Evolutionary conservation across 2,797 vertebrate species (phyloP), one percentile per base, ranked within the genome.

Genomic region (Borostomias antarcticus): DNA sequence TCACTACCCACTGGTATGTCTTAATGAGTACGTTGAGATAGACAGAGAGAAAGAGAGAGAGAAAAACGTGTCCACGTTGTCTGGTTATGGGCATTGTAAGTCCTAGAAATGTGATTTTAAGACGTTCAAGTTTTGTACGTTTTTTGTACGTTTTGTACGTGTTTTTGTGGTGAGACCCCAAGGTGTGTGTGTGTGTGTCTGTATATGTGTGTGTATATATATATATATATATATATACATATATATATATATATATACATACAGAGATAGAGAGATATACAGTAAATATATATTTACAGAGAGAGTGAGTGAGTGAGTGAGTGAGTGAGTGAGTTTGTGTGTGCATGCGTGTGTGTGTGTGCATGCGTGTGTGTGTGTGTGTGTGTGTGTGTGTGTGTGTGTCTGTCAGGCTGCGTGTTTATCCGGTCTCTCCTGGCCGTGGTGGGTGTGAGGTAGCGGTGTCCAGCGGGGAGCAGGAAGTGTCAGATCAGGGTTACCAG

Each of bases 401-500:
- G 9, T 40, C 9, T 50, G 11, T 33, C 19, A 58, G 43, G 11
- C 1, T n/a, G 37, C 7, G 23, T 28, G 58, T 45, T 10, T 3
- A 26, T 56, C 35, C 26, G 10, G 15, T 5, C 17, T 48, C 47
- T 33, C 21, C 7, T 5, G 13, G 13, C 19, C 6, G 15, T 17
- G 9, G 45, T 3, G 21, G 35, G 23, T 25, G 6, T 23, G 29
- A 0, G 50, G 17, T 15, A n/a, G 19, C 29, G 19, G 17, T 3
- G 17, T 40, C 26, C 33, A 13, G 33, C 33, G n/a, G n/a, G 5
- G 29, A 13, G 56, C 13, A 58, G 69, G 51, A 53, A n/a, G 64
- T 61, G 47, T 54, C 74, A 78, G 30, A 71, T 67, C 83, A 32
- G 64, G 3, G 64, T 66, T 67, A n/a, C n/a, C n/a, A 15, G 37